Evolutionary conservation across 1,140 invertebrate genomes (phyloP).

Genomic region (Drosophila punjabiensis): DNA sequence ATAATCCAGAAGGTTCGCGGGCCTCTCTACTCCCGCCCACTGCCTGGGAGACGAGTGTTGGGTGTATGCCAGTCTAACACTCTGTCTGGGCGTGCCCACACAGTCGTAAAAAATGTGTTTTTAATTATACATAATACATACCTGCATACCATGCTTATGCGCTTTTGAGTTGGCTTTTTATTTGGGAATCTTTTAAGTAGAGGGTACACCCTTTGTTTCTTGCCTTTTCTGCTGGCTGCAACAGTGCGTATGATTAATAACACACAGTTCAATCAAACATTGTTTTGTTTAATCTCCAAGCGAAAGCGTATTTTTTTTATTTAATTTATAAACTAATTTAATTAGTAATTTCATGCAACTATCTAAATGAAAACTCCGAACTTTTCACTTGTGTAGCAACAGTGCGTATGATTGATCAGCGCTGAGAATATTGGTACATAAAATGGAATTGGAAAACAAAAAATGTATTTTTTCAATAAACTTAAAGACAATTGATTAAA

Average conservation of each 20-base stretch:
- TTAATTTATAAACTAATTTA: not conserved
- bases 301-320: not conserved
- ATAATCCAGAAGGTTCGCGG: conserved; percentile 63
- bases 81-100: conserved; percentile 42
- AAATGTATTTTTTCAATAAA: too few relatives aligned
- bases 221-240: not conserved
- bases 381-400: not conserved
- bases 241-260: conserved; percentile 32
- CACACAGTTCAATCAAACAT: too few relatives aligned
- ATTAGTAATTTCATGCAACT: not conserved
- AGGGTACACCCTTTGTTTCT: not conserved
- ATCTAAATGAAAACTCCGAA: not conserved
- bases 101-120: conserved; percentile 38
- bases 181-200: conserved; percentile 10
- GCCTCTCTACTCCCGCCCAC: conserved; percentile 25
- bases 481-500: not conserved
- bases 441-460: too few relatives aligned
- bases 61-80: conserved; percentile 43
- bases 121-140: conserved; percentile 18
- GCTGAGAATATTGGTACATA: too few relatives aligned
- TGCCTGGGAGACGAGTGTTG: conserved; percentile 20
- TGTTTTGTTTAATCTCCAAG: too few relatives aligned
- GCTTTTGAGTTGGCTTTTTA: conserved; percentile 11
- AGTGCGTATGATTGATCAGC: conserved; percentile 8
- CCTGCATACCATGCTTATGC: not conserved